phyloP scores from a whole-genome alignment of 64 coral and sea anemone genomes.

The Acropora tenuis region DNA sequence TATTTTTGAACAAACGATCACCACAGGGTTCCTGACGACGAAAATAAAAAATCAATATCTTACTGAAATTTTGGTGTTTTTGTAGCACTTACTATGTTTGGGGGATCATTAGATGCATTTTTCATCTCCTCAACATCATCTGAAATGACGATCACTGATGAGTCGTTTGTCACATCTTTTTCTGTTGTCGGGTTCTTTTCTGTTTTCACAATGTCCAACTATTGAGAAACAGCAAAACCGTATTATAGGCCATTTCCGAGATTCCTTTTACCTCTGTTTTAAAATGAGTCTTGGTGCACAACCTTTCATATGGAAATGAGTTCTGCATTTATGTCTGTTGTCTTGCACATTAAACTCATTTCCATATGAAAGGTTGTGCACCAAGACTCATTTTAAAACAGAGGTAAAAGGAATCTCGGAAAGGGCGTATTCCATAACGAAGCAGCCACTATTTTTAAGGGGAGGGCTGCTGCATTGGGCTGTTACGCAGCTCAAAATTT shows the following conservation, averaged over 20 bases:
- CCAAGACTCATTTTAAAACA: constrained; percentile 8
- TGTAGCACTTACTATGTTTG: constrained; percentile 47
- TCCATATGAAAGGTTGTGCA: constrained; percentile 24
- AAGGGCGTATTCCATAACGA: constrained; percentile 11
- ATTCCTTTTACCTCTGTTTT: constrained; percentile 46
- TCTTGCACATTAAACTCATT: constrained; percentile 22
- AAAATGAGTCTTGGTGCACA: constrained; percentile 32
- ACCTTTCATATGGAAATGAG: constrained; percentile 21
- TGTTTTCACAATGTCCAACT: constrained; percentile 19
- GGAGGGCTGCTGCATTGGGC: constrained; percentile 27
- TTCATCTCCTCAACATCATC: constrained; percentile 35
- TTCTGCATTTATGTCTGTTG: constrained; percentile 30
- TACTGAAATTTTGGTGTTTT: constrained; percentile 15
- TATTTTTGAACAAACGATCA: constrained; percentile 13
- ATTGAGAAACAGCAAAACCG: constrained; percentile 16
- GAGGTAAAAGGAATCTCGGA: too few species aligned
- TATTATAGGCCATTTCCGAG: constrained; percentile 39
- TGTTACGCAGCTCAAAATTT: constrained; percentile 30
- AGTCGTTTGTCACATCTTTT: constrained; percentile 29
- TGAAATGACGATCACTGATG: constrained; percentile 44
- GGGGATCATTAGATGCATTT: constrained; percentile 30
- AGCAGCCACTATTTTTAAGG: constrained; percentile 33
- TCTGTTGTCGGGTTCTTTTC: constrained; percentile 6
- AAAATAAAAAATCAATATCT: constrained; percentile 12
- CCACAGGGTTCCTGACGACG: constrained; percentile 12